Percentiles rank a stretch among this genome's conserved stretches.
Conservation (phyloP, 37 sponge, comb jelly and placozoan genomes). For the Chondrilla cf. caribensis region DNA sequence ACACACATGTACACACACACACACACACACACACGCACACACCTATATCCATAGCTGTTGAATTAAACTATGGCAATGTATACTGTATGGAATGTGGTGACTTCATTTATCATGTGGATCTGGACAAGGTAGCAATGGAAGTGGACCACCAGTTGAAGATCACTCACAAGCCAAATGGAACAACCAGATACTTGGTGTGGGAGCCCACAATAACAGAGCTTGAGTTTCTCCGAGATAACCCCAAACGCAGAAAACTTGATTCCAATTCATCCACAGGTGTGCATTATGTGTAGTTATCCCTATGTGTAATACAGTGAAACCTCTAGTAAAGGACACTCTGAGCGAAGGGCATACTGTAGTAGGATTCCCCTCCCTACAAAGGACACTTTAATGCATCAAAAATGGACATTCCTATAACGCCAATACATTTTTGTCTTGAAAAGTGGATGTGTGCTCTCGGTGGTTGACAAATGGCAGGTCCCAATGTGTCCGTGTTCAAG, state of each 20-base stretch:
- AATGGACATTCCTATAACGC: too few species aligned
- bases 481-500: too few species aligned
- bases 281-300: too few species aligned
- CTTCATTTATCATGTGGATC: conserved; percentile 70
- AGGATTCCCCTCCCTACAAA: too few species aligned
- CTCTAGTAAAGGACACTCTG: too few species aligned
- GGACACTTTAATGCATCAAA: too few species aligned
- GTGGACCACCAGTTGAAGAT: conserved; percentile 58
- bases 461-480: too few species aligned
- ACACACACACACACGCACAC: conserved; percentile 2
- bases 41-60: conserved; percentile 57
- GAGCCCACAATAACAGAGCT: conserved; percentile 60
- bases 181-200: conserved; percentile 50
- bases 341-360: too few species aligned
- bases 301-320: too few species aligned
- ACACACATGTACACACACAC: neutral
- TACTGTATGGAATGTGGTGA: conserved; percentile 79
- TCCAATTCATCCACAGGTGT: conserved; percentile 65
- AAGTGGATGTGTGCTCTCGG: too few species aligned
- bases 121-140: conserved; percentile 56
- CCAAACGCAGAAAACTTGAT: conserved; percentile 69
- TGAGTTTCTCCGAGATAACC: conserved; percentile 60
- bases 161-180: neutral
- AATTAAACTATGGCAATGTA: conserved; percentile 73
- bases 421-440: too few species aligned